phyloP scores from a whole-genome alignment of 2,888 invertebrate genomes.

The Andrena minutula region DNA sequence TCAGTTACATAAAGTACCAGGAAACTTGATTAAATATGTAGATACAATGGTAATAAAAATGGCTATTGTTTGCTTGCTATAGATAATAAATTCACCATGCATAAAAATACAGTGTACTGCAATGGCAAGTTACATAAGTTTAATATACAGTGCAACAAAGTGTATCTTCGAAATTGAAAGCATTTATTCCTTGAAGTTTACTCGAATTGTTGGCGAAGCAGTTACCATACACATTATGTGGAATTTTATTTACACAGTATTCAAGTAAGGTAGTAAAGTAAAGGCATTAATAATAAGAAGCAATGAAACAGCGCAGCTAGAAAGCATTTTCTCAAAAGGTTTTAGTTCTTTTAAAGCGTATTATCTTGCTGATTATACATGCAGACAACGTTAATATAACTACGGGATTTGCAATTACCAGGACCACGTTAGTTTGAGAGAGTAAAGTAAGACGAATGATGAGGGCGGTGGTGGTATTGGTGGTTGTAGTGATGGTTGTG shows the following conservation, averaged over 20 bases:
- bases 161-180: neutral
- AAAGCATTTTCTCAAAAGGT: neutral
- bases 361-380: conserved; percentile 33
- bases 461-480: conserved; percentile 65
- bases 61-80: too few relatives aligned
- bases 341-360: conserved; percentile 16
- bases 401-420: conserved; percentile 73
- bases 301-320: neutral
- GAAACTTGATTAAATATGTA: neutral
- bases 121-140: too few relatives aligned
- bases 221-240: neutral
- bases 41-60: neutral
- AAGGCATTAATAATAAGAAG: neutral
- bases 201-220: neutral
- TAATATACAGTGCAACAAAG: neutral
- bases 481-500: too few relatives aligned
- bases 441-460: conserved; percentile 71
- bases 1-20: neutral
- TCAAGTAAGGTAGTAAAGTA: neutral
- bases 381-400: conserved; percentile 69
- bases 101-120: too few relatives aligned
- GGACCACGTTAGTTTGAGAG: conserved; percentile 76
- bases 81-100: too few relatives aligned
- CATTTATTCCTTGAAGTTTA: neutral
- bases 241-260: neutral